Evolutionary conservation across 1,140 invertebrate species (phyloP).

Genomic region (Eurosta solidaginis): DNA sequence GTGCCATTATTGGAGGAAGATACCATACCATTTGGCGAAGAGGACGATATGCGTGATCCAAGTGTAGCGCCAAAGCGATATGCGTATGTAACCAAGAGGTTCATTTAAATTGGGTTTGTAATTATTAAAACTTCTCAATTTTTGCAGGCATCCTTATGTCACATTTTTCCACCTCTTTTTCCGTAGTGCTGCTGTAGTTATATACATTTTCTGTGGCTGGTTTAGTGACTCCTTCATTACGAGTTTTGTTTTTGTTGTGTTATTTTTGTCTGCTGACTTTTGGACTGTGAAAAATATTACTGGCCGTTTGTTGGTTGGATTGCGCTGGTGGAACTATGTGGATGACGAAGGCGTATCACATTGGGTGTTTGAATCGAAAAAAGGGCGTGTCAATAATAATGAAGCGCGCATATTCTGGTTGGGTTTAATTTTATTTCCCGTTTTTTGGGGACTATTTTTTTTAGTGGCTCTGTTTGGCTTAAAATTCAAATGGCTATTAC

Average conservation of each 20-base stretch:
- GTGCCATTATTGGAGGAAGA: conserved; percentile 82
- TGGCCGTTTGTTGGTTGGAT: conserved; percentile 89
- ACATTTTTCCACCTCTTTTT: conserved; percentile 87
- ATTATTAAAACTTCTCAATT: neutral
- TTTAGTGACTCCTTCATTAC: conserved; percentile 91
- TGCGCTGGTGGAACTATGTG: conserved; percentile 99
- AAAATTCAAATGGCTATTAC: conserved; percentile 91
- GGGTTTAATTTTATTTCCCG: conserved; percentile 80
- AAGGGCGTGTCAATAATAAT: conserved; percentile 74
- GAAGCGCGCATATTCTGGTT: conserved; percentile 96
- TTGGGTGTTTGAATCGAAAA: conserved; percentile 95
- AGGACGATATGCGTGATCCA: conserved; percentile 68
- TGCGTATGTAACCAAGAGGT: conserved; percentile 57
- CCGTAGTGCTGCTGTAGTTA: conserved; percentile 77
- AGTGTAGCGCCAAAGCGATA: conserved; percentile 56
- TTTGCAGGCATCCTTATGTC: conserved; percentile 84
- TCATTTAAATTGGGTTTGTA: neutral
- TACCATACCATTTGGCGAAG: conserved; percentile 83
- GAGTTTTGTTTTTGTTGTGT: conserved; percentile 85
- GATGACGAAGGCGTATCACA: conserved; percentile 95
- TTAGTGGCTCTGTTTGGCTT: conserved; percentile 84
- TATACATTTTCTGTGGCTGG: conserved; percentile 86
- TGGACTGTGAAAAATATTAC: conserved; percentile 99
- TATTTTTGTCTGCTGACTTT: conserved; percentile 95
- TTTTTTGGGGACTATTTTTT: conserved; percentile 89